Evolutionary conservation across 2,888 invertebrate species (phyloP), one percentile per base, ranked within the genome.

Genomic region (Oasisia sp.): DNA sequence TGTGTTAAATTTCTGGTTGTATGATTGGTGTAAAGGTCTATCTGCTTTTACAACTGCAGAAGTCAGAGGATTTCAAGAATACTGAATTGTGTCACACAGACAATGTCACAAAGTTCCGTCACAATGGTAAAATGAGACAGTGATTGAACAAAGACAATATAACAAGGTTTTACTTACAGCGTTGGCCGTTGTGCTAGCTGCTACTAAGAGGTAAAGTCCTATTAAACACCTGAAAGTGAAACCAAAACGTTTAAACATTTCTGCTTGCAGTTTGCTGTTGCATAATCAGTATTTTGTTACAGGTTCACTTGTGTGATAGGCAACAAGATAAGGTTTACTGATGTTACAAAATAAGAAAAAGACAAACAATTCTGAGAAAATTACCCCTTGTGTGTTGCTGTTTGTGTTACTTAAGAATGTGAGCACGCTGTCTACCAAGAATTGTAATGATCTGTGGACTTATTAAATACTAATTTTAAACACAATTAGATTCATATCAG

Each of bases 201-300:
- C 74, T 74, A 74, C 27, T 74, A 74, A 74, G 74, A 74, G n/a
- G 74, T 74, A 74, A 74, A 74, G 74, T 74, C 74, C 74, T 74
- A 74, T 74, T 74, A 74, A 27, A 74, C 27, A 74, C 74, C 74
- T 74, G 27, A 74, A 74, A 74, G 7, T 27, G 74, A 74, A 74
- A 74, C 74, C 14, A 19, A 74, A 74, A 74, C 5, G 27, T 74
- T 27, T 74, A 19, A 56, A 27, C 7, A 74, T 27, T 74, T n/a
- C 14, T 14, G 74, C 74, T 19, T 19, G 14, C 74, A 27, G n/a
- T 74, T 74, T 5, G 7, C 2, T 27, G 27, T 74, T 74, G 74
- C 27, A 27, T 27, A 27, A 74, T 19, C 27, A 74, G 1, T 19
- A 27, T 74, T 74, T 74, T 74, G 19, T 74, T 27, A 74, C 19